Evolutionary conservation across 2,797 vertebrate species (phyloP).

Genomic region (Sebastes kiyomatsui): DNA sequence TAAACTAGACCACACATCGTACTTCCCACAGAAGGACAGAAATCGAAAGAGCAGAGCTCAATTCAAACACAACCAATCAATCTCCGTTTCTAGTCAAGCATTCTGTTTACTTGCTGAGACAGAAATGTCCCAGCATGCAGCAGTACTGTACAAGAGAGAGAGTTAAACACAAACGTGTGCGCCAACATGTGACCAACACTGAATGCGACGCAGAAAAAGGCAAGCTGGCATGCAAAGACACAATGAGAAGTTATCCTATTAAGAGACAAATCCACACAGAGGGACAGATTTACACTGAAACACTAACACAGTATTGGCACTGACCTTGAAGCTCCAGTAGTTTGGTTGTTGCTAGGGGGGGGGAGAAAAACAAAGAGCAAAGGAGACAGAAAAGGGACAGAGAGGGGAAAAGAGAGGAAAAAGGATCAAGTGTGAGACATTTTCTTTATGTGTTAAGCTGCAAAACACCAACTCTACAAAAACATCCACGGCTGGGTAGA

Average conservation of each 20-base stretch:
- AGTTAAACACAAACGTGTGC: slow-evolving; percentile 17
- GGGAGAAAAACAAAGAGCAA: slow-evolving; percentile 33
- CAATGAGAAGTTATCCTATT: slow-evolving; percentile 54
- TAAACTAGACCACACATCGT: too few species aligned
- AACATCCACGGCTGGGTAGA: slow-evolving; percentile 13
- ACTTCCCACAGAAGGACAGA: neutral
- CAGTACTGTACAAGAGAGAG: neutral
- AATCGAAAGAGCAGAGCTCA: neutral
- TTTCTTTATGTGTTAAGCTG: slow-evolving; percentile 46
- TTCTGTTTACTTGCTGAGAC: neutral
- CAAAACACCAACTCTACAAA: slow-evolving; percentile 33
- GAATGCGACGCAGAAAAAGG: slow-evolving; percentile 13
- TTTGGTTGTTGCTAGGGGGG: slow-evolving; percentile 90
- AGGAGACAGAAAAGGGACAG: slow-evolving; percentile 19
- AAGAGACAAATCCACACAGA: slow-evolving; percentile 59
- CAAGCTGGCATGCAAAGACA: slow-evolving; percentile 55
- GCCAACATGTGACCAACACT: slow-evolving; percentile 36
- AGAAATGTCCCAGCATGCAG: slow-evolving; percentile 14
- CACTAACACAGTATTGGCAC: slow-evolving; percentile 79
- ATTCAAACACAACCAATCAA: neutral
- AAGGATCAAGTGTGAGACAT: slow-evolving; percentile 60
- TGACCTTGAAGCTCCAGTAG: slow-evolving; percentile 99
- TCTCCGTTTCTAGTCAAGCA: neutral
- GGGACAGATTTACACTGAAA: slow-evolving; percentile 54
- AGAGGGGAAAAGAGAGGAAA: slow-evolving; percentile 18